Evolutionary conservation across 2,888 invertebrate genomes (phyloP), one percentile per base, ranked within the genome.

Genomic region (Luperina testacea): DNA sequence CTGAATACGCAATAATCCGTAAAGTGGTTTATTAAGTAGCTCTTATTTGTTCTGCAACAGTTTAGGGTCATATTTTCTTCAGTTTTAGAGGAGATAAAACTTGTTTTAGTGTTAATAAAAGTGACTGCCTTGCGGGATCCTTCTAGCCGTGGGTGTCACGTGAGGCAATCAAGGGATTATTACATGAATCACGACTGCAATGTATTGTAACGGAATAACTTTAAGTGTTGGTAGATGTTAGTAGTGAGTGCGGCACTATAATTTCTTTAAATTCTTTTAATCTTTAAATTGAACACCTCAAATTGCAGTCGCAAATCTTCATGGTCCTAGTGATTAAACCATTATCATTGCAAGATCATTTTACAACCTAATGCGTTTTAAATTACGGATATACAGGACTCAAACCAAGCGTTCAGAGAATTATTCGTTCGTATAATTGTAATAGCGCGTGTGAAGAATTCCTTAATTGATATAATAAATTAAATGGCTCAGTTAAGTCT

Each of bases 391-490:
- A 79, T 20, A 61, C 61, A 75, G 64, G 32, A 82, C 78, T 82
- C 57, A 68, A 78, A 82, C 59, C 65, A 73, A 75, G 51, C 78
- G 72, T 86, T 68, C 53, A 86, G 38, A 85, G 42, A 83, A 79
- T 83, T 80, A 79, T 80, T 83, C 89, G 81, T 86, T 88, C 87
- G 85, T 84, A 85, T 90, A 89, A 91, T 92, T 91, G 89, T 91
- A 90, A 88, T 92, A 91, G 90, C 90, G 91, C 91, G 94, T 93
- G 94, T 94, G 92, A 94, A 95, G 92, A 94, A 95, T 95, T 93
- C 89, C 90, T 94, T 95, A 96, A 96, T 96, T 95, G 94, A 95
- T 93, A 92, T 90, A 94, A 95, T 95, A 95, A 96, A 96, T 95
- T 92, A 94, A 94, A 94, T 91, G 92, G 90, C 91, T 90, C 83